Conservation (phyloP, 2,888 invertebrate species). For the Nemotelus nigrinus region DNA sequence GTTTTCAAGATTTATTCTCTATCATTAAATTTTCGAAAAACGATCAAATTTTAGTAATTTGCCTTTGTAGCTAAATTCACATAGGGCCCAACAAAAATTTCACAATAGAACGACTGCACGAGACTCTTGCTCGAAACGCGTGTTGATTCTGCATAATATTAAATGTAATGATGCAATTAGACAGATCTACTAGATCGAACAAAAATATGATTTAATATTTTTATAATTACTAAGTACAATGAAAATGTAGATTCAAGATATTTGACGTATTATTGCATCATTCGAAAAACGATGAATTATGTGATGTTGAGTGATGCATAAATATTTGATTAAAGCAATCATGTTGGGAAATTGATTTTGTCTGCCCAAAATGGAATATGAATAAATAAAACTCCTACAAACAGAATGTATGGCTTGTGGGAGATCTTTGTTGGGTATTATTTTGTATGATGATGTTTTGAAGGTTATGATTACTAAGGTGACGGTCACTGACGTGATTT, state of each 20-base stretch:
- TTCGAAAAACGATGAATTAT: not conserved
- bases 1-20: not conserved
- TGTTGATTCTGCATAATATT: no score
- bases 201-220: no score
- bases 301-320: not conserved
- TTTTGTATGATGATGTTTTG: no score
- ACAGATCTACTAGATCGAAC: no score
- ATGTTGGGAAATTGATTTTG: constrained; percentile 1
- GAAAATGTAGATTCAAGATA: no score
- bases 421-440: no score
- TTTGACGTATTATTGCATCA: no score
- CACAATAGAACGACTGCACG: not conserved
- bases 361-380: not conserved
- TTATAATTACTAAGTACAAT: no score
- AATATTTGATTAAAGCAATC: constrained; percentile 18
- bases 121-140: not conserved
- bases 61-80: not conserved
- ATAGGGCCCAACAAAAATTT: not conserved
- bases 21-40: no score
- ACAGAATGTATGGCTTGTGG: not conserved
- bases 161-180: no score
- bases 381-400: not conserved
- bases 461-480: no score
- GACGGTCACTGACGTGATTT: no score
- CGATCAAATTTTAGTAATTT: not conserved